Percentiles rank a stretch among this genome's conserved stretches.
Conservation (phyloP, 2,888 invertebrate genomes). For the Gonocerus acuteangulatus region DNA sequence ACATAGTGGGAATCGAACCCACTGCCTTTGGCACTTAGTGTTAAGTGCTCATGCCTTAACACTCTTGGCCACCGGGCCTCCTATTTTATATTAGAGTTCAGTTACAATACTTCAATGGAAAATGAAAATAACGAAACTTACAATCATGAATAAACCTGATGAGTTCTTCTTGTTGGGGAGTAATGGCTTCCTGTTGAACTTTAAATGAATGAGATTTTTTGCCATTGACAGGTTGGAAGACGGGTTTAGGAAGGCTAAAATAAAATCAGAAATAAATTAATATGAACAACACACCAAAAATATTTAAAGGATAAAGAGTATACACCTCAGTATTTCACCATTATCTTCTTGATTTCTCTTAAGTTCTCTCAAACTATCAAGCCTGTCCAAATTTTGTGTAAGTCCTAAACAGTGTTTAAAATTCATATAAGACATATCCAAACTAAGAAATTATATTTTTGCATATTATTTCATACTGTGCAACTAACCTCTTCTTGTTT, state of each 20-base stretch:
- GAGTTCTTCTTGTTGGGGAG: constrained; percentile 79
- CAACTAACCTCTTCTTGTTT: constrained; percentile 66
- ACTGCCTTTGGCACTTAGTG: too few species aligned
- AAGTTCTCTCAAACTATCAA: constrained; percentile 31
- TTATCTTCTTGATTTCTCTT: constrained; percentile 30
- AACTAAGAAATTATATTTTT: constrained; percentile 11
- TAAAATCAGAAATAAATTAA: constrained; percentile 9
- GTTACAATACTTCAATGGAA: too few species aligned
- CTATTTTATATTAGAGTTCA: too few species aligned
- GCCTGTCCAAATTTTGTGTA: constrained; percentile 64
- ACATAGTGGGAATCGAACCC: too few species aligned
- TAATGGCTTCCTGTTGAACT: constrained; percentile 54
- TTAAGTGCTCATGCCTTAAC: too few species aligned
- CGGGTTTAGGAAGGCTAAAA: constrained; percentile 68
- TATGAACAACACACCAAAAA: not conserved
- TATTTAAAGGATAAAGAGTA: not conserved
- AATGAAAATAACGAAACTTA: too few species aligned
- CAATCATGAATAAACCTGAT: constrained; percentile 80
- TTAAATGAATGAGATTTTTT: constrained; percentile 53
- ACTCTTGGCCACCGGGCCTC: too few species aligned
- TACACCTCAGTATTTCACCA: constrained; percentile 24
- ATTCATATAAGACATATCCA: constrained; percentile 7
- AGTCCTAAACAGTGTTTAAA: constrained; percentile 51
- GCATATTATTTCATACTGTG: not conserved
- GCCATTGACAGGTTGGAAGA: constrained; percentile 65